These are phyloP conservation scores for Planiliza haematocheilus DNA, from an alignment of 2,113 vertebrate species.

Conservation along the genomic window DNA sequence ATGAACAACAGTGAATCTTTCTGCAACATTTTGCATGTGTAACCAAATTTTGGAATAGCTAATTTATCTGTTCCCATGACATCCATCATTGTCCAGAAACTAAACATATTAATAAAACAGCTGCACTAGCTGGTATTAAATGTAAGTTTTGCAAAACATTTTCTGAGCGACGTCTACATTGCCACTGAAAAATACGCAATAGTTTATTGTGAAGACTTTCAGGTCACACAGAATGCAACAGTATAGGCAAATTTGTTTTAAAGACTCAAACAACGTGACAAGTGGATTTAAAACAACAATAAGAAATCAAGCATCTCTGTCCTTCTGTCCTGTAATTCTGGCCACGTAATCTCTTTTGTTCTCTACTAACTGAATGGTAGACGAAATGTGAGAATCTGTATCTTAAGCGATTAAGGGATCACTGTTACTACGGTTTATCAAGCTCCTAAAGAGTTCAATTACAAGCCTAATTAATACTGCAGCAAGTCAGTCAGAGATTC, in stretches of 20 bases:
- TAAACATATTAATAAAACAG: no score
- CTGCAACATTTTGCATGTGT: no score
- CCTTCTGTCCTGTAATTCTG: background rate
- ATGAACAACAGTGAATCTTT: no score
- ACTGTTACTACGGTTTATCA: conserved; percentile 54
- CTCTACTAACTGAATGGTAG: conserved; percentile 14
- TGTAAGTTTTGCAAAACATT: no score
- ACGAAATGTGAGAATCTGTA: conserved; percentile 44
- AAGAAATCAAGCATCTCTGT: background rate
- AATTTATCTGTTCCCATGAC: no score
- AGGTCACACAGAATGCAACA: background rate
- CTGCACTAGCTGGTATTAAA: no score
- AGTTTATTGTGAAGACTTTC: background rate
- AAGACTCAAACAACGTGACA: background rate
- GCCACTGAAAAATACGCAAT: no score
- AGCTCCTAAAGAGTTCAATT: conserved; percentile 53
- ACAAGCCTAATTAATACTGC: conserved; percentile 57
- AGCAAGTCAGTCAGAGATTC: conserved; percentile 42
- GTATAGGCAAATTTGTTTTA: background rate
- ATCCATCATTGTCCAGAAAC: no score
- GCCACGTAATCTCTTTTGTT: background rate
- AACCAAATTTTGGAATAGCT: no score
- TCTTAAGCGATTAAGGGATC: conserved; percentile 44
- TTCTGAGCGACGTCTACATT: background rate
- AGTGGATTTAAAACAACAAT: background rate